Evolutionary conservation across 2,797 vertebrate species (phyloP), one percentile per base, ranked within the genome.

Genomic region (Tapera naevia): DNA sequence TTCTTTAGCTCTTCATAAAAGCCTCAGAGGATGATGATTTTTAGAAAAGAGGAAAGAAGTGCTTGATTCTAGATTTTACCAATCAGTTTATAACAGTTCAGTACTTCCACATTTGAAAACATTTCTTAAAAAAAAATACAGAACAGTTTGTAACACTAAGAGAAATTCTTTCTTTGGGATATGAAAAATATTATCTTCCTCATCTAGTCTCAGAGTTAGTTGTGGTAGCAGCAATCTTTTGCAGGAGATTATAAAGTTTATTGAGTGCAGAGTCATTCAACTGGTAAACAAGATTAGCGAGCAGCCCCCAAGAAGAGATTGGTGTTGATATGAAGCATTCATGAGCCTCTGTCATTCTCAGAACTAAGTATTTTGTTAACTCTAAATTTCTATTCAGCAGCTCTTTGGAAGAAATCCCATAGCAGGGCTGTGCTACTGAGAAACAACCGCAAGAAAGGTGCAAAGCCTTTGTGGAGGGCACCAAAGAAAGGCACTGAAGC

Each of bases 131-230:
- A 60, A 80, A 41, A 54, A 18, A 7, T 27, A 13, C 7, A 33
- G 2, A 46, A 22, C 11, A 3, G 4, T 53, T 88, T 53, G 28
- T 76, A 51, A 62, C 37, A 46, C 27, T 41, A 58, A 54, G 14
- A 84, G 78, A 50, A 91, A 80, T 76, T 71, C 51, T 79, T 94
- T 95, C 56, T 71, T 57, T 92, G 60, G 10, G 53, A 76, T 82
- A 74, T 67, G 57, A 41, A 64, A 23, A 73, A 28, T 45, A 56
- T 90, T 73, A 30, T 78, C 88, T 88, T 73, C 24, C 51, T 30
- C 28, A 56, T 73, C n/a, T 62, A 74, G 46, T 83, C 66, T 80
- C 30, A 4, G 46, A 64, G 16, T 60, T 80, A 83, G 74, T 85
- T 93, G 72, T 35, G 73, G 70, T 80, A 21, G 23, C 64, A 89